phyloP scores from a whole-genome alignment of 2,113 vertebrate species.

The Clarias macrocephalus region DNA sequence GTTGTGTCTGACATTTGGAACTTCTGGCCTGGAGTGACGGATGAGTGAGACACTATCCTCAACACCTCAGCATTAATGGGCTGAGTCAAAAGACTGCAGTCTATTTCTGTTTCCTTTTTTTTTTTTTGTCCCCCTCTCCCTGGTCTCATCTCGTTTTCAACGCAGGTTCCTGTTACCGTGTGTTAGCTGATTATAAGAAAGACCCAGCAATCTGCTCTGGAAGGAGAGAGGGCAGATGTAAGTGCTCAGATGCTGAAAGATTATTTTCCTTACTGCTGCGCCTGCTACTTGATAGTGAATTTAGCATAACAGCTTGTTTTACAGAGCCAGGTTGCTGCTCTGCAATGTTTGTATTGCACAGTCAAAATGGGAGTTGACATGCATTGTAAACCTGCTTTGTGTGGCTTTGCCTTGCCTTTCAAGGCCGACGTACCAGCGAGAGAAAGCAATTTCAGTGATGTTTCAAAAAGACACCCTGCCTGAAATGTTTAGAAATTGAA shows the following conservation, averaged over 20 bases:
- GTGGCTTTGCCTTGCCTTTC: conserved; percentile 37
- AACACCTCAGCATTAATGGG: conserved; percentile 56
- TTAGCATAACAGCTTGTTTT: conserved; percentile 39
- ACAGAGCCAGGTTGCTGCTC: conserved; percentile 16
- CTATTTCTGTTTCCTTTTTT: not conserved
- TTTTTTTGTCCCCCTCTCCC: not conserved
- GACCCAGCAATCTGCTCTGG: conserved; percentile 24
- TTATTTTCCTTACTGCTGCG: conserved; percentile 4
- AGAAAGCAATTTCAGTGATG: conserved; percentile 42
- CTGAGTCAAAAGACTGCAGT: conserved; percentile 34
- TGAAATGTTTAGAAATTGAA: conserved; percentile 53
- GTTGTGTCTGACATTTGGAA: conserved; percentile 63
- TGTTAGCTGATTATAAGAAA: conserved; percentile 35
- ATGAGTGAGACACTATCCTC: conserved; percentile 60
- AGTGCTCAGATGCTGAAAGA: conserved; percentile 23
- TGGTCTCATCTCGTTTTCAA: conserved; percentile 31
- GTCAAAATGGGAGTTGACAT: conserved; percentile 44
- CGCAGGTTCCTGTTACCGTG: conserved; percentile 9
- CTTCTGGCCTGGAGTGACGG: conserved; percentile 63
- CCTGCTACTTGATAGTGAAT: conserved; percentile 31
- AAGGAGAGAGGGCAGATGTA: conserved; percentile 20
- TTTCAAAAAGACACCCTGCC: conserved; percentile 52
- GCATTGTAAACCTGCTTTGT: conserved; percentile 47
- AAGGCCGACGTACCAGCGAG: conserved; percentile 13
- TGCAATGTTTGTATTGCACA: conserved; percentile 24